Evolutionary conservation across 1,140 invertebrate species (phyloP).

Genomic region (Atopsyche davidsoni): DNA sequence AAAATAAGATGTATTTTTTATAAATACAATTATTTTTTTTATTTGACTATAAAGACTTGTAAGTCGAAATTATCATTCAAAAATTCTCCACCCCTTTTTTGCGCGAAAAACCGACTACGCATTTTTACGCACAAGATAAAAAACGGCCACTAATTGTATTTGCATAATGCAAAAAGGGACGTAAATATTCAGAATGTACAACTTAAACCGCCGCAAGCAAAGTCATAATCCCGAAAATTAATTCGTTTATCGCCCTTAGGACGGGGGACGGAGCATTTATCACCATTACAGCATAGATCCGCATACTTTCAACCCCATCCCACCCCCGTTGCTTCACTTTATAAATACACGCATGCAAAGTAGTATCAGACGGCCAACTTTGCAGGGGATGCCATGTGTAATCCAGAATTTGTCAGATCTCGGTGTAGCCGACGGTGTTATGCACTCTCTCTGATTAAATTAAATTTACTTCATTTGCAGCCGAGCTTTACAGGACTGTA

Average conservation of each 20-base stretch:
- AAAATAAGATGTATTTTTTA: too few relatives aligned
- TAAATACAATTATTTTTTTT: too few relatives aligned
- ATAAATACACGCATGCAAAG: constrained; percentile 30
- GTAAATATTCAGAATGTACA: constrained; percentile 31
- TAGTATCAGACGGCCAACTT: constrained; percentile 19
- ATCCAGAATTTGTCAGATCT: too few relatives aligned
- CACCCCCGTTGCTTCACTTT: constrained; percentile 23
- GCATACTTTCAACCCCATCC: constrained; percentile 22
- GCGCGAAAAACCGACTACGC: constrained; percentile 24
- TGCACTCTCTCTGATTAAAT: too few relatives aligned
- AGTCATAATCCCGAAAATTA: constrained; percentile 32
- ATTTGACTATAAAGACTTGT: too few relatives aligned
- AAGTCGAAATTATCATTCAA: constrained; percentile 1
- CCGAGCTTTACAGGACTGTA: too few relatives aligned
- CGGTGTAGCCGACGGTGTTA: too few relatives aligned
- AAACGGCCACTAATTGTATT: constrained; percentile 23
- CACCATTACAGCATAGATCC: constrained; percentile 29
- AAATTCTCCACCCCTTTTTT: constrained; percentile 5
- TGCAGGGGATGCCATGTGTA: too few relatives aligned
- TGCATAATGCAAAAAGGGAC: constrained; percentile 28
- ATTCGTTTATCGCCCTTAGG: constrained; percentile 31
- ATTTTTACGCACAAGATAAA: constrained; percentile 27
- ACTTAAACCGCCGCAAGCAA: constrained; percentile 29
- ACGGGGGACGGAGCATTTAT: constrained; percentile 29
- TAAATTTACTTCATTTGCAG: too few relatives aligned